Conservation (phyloP, 2,113 vertebrate genomes). For the Marmota monax region DNA sequence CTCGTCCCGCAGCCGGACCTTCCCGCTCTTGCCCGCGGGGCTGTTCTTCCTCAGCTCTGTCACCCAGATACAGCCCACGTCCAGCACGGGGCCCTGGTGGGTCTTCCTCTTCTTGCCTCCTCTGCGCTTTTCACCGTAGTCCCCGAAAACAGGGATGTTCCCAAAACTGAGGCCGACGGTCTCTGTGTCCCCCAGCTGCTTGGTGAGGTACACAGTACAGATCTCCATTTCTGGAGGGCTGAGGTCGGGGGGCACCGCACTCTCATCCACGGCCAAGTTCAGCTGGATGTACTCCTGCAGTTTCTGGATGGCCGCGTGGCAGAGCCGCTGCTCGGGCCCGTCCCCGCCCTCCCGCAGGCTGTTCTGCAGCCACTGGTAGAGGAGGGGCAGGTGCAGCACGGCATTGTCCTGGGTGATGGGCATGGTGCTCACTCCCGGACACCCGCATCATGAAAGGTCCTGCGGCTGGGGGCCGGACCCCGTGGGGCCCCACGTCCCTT, state of each 20-base stretch:
- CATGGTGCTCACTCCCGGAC: constrained; percentile 88
- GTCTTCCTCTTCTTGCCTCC: constrained; percentile 91
- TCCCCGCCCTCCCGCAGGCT: constrained; percentile 83
- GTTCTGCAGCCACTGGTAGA: constrained; percentile 93
- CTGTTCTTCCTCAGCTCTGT: constrained; percentile 96
- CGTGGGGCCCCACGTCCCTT: fast-evolving
- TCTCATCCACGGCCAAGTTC: constrained; percentile 92
- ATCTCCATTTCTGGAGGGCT: constrained; percentile 91
- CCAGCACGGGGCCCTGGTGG: constrained; percentile 92
- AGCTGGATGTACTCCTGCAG: constrained; percentile 96
- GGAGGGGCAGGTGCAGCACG: constrained; percentile 91
- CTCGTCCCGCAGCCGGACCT: constrained; percentile 95
- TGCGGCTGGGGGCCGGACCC: neutral
- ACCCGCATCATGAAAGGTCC: constrained; percentile 86
- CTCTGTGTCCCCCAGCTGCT: constrained; percentile 86
- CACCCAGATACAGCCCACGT: constrained; percentile 98
- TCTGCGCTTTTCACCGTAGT: constrained; percentile 93
- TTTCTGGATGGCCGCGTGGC: constrained; percentile 94
- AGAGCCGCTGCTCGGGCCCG: constrained; percentile 86
- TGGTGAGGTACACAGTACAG: constrained; percentile 92
- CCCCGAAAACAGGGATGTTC: constrained; percentile 96
- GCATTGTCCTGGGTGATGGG: constrained; percentile 98
- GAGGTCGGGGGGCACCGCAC: constrained; percentile 62
- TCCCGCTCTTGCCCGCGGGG: constrained; percentile 91
- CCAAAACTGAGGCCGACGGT: constrained; percentile 96